phyloP scores from a whole-genome alignment of 2,113 vertebrate species.

The Semnornis frantzii region DNA sequence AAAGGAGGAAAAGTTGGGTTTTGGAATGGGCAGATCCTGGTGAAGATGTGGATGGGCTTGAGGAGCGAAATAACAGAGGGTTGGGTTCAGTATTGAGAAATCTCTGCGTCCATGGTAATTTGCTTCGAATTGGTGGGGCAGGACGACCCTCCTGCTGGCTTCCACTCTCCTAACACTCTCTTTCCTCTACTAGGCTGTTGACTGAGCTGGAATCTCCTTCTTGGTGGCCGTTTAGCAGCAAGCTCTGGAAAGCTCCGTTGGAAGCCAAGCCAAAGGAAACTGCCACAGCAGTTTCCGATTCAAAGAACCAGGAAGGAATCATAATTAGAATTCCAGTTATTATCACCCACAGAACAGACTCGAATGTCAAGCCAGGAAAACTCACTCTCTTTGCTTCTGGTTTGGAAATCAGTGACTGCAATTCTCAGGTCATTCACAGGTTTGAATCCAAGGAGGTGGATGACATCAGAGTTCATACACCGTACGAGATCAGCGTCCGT shows the following conservation, averaged over 20 bases:
- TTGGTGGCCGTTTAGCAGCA: conserved; percentile 93
- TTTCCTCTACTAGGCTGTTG: conserved; percentile 77
- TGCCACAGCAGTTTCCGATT: background rate
- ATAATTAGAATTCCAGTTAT: conserved; percentile 84
- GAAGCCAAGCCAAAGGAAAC: conserved; percentile 74
- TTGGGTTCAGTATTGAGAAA: background rate
- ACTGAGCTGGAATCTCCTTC: conserved; percentile 89
- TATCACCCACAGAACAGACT: conserved; percentile 77
- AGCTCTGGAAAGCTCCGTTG: conserved; percentile 79
- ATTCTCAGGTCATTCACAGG: conserved; percentile 79
- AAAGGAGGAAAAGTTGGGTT: background rate
- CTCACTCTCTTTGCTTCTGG: conserved; percentile 80
- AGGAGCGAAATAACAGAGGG: background rate
- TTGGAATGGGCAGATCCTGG: fast-evolving
- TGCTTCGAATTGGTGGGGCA: background rate
- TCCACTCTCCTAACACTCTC: background rate
- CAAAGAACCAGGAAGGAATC: conserved; percentile 69
- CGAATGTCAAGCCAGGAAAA: conserved; percentile 80
- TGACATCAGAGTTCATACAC: conserved; percentile 83
- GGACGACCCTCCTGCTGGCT: fast-evolving
- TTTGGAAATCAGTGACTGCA: conserved; percentile 83
- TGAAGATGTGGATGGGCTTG: background rate
- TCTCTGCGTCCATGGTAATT: background rate
- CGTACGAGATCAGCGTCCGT: conserved; percentile 88
- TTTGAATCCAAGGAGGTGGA: conserved; percentile 88